Evolutionary conservation across 2,797 vertebrate genomes (phyloP).

Genomic region (Parambassis ranga): DNA sequence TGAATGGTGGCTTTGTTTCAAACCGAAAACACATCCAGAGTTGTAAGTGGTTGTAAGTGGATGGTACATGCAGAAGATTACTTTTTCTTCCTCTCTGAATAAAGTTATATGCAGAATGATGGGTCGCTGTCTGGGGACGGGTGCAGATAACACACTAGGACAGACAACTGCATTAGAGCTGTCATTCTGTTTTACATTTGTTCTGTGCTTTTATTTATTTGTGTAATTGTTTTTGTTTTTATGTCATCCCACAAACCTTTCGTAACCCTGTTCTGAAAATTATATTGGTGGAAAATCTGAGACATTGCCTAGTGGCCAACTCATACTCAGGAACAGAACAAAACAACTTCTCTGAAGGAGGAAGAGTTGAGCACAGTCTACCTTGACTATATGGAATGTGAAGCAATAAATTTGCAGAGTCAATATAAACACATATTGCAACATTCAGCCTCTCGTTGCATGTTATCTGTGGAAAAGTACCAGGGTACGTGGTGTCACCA

Average conservation of each 20-base stretch:
- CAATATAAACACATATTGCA: constrained; percentile 48
- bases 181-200: background rate
- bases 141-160: background rate
- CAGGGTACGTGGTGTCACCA: constrained; percentile 32
- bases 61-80: constrained; percentile 28
- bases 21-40: constrained; percentile 48
- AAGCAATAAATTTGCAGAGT: constrained; percentile 36
- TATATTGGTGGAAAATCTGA: constrained; percentile 5
- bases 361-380: background rate
- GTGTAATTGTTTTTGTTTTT: no score
- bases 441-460: constrained; percentile 15
- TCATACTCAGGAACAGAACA: background rate
- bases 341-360: background rate
- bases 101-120: background rate
- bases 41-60: constrained; percentile 35
- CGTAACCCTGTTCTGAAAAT: background rate
- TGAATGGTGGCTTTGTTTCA: constrained; percentile 65
- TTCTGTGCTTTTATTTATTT: background rate
- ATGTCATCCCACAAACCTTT: background rate
- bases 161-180: no score
- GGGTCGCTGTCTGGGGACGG: background rate
- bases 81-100: background rate
- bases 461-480: constrained; percentile 73
- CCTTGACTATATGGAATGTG: constrained; percentile 23
- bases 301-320: background rate